Evolutionary conservation across 2,113 vertebrate genomes (phyloP), one percentile per base, ranked within the genome.

Genomic region (Oreochromis spilurus): DNA sequence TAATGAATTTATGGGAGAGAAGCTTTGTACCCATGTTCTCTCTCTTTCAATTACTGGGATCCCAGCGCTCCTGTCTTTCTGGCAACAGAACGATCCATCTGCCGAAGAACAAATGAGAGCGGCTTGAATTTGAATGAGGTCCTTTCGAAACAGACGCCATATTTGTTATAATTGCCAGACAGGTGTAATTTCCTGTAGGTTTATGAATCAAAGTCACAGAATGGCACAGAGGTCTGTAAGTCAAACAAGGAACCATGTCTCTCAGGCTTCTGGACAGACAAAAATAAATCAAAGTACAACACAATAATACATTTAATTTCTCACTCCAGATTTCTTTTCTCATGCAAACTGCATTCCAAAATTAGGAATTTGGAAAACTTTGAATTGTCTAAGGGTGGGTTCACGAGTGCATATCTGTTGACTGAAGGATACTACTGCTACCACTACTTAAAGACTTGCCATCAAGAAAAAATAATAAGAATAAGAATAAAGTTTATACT

Each of bases 111-210:
- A 90, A 88, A 91, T 58, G 57, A 88, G 72, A 65, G 48, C 16
- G 1, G 12, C 4, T 36, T 65, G 83, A 81, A 84, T 88, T 82
- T 67, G 75, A 55, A 88, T 13, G 55, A 81, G 60, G 40, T 86
- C 82, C 83, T 78, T 65, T 81, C 24, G 3, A 9, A 26, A 53
- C 21, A 12, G 53, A 19, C 0, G n/a, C 26, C 48, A 78, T 90
- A 5, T 91, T 88, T 85, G 67, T 85, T 48, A 40, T 77, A 82
- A 89, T 91, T 87, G 79, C 82, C 72, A 81, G 40, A n/a, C 3
- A 60, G 70, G 54, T 89, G 78, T 92, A 70, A 94, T 93, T 93
- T 95, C 90, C 90, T 92, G 89, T 45, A 24, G 55, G 70, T 90
- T 85, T 58, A 84, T 84, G 58, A 90, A 89, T 89, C 21, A 26